These are phyloP conservation scores for Arremon aurantiirostris DNA, from an alignment of 2,797 vertebrate species.

Conservation along the genomic window DNA sequence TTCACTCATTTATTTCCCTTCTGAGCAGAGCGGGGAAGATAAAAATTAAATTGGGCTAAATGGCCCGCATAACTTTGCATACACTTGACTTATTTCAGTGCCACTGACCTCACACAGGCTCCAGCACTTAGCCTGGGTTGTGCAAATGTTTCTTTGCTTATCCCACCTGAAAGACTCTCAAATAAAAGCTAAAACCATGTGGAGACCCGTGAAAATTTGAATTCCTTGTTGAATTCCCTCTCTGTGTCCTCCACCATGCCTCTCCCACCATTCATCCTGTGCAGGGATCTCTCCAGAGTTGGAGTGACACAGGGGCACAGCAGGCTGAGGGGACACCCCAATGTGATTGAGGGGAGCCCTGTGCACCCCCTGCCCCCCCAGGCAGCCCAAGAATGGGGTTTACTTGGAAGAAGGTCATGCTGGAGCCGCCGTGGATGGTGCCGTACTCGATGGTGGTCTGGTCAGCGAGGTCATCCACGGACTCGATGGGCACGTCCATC, in stretches of 20 bases:
- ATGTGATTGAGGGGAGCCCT: neutral
- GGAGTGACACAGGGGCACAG: neutral
- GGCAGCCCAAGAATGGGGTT: neutral
- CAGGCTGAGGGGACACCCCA: neutral
- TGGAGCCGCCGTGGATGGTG: constrained; percentile 97
- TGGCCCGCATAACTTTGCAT: neutral
- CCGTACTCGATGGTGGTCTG: constrained; percentile 97
- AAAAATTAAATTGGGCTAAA: constrained; percentile 25
- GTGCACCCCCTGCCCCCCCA: neutral
- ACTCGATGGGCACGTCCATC: constrained; percentile 98
- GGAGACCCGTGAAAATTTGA: neutral
- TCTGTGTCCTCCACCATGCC: neutral
- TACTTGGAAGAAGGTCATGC: constrained; percentile 99
- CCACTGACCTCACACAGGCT: neutral
- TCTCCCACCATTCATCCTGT: neutral
- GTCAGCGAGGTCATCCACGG: constrained; percentile 95
- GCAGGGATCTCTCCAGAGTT: neutral
- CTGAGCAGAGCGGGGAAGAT: neutral
- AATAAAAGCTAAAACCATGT: neutral
- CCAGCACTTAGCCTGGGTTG: neutral
- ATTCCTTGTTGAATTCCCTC: neutral
- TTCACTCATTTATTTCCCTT: neutral
- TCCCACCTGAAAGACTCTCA: neutral
- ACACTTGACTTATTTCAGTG: neutral
- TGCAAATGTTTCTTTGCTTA: neutral